phyloP scores from a whole-genome alignment of 1,140 invertebrate species.

The Luehdorfia chinensis region DNA sequence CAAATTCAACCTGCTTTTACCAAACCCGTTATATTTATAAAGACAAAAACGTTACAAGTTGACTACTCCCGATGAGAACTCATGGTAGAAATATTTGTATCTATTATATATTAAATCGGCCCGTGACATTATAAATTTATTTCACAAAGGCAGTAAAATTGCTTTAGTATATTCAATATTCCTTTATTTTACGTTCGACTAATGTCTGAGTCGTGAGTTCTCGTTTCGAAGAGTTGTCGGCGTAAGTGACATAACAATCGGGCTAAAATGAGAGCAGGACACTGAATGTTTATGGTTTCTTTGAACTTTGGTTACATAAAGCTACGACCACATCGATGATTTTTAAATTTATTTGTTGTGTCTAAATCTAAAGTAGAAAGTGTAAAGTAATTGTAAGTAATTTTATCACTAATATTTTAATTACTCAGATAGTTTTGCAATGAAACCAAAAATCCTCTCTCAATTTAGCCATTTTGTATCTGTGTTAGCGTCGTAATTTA shows the following conservation, averaged over 20 bases:
- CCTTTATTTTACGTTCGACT: slow-evolving; percentile 19
- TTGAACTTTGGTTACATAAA: slow-evolving; percentile 6
- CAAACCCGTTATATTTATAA: slow-evolving; percentile 29
- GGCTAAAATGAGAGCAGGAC: slow-evolving; percentile 55
- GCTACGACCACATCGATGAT: not conserved
- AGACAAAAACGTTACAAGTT: slow-evolving; percentile 33
- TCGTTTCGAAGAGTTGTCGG: slow-evolving; percentile 31
- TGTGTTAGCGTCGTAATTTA: slow-evolving; percentile 49
- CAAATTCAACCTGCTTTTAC: slow-evolving; percentile 35
- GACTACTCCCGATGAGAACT: slow-evolving; percentile 32
- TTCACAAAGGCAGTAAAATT: slow-evolving; percentile 5
- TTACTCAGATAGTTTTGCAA: too few relatives aligned
- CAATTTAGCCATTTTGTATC: slow-evolving; percentile 39
- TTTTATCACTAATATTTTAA: too few relatives aligned
- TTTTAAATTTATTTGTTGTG: not conserved
- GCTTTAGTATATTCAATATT: slow-evolving; percentile 3
- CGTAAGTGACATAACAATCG: slow-evolving; percentile 30
- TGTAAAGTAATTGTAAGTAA: too few relatives aligned
- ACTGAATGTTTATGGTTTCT: slow-evolving; percentile 10
- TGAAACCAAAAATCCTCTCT: slow-evolving; percentile 37
- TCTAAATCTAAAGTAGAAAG: not conserved
- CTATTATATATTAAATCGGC: slow-evolving; percentile 3
- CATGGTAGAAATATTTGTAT: slow-evolving; percentile 8
- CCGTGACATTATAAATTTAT: slow-evolving; percentile 2
- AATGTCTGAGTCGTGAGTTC: slow-evolving; percentile 22